A percentile compares a stretch with the other conserved stretches of the same genome.
Evolutionary conservation across 2,888 invertebrate species (phyloP).

Genomic region (Polyploca ridens): DNA sequence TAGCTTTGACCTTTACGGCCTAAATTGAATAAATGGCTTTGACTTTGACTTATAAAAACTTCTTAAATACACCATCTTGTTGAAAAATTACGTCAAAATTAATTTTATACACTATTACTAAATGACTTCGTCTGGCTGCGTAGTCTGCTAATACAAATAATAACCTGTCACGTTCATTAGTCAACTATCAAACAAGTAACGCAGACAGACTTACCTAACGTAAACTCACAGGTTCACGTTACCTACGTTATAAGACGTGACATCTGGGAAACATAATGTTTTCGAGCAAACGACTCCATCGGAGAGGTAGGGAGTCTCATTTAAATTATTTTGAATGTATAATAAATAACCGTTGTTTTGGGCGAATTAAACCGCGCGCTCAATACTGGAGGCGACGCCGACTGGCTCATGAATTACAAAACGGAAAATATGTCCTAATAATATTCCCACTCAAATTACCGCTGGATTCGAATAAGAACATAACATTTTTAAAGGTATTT

Average conservation of each 20-base stretch:
- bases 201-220: background rate
- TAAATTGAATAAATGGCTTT: too few relatives aligned
- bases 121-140: background rate
- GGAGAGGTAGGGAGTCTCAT: conserved; percentile 18
- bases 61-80: too few relatives aligned
- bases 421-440: conserved; percentile 11
- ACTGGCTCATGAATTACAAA: conserved; percentile 30
- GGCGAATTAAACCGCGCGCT: conserved; percentile 26
- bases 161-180: background rate
- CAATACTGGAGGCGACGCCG: conserved; percentile 35
- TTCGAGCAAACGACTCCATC: background rate
- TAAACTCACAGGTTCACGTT: background rate
- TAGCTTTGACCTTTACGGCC: too few relatives aligned
- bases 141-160: background rate
- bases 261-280: conserved; percentile 3
- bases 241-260: background rate
- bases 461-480: background rate
- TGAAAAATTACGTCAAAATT: background rate
- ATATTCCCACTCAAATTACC: conserved; percentile 6
- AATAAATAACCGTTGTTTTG: conserved; percentile 34
- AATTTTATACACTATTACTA: background rate
- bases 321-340: conserved; percentile 45
- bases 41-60: too few relatives aligned
- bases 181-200: background rate
- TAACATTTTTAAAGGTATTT: background rate